phyloP scores from a whole-genome alignment of 2,797 vertebrate species.

The Rhinichthys osculus region DNA sequence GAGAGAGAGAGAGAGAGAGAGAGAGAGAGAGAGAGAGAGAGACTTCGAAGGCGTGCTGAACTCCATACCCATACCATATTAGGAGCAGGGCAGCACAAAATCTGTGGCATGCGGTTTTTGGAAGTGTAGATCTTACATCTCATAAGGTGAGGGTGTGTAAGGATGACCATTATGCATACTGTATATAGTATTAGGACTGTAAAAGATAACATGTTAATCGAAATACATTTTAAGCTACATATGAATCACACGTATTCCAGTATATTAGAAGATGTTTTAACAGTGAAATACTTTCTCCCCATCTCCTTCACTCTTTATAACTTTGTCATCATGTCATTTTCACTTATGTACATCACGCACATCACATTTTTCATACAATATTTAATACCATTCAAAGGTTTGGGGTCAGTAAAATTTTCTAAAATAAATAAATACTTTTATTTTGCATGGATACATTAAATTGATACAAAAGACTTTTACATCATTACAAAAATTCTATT shows the following conservation, averaged over 20 bases:
- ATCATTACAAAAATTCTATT: too few relatives aligned
- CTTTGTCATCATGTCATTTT: not conserved
- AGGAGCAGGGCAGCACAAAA: not conserved
- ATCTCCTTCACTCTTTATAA: not conserved
- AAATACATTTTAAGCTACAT: not conserved
- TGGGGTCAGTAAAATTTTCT: too few relatives aligned
- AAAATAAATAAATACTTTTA: too few relatives aligned
- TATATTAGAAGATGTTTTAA: not conserved
- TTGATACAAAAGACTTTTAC: too few relatives aligned
- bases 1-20: not conserved
- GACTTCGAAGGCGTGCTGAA: not conserved
- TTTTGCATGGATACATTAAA: not conserved
- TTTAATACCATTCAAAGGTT: too few relatives aligned
- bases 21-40: not conserved
- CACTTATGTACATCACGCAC: too few relatives aligned
- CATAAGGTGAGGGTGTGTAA: not conserved
- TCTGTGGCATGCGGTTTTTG: not conserved
- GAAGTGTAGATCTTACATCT: not conserved
- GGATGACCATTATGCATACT: not conserved
- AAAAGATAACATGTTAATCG: not conserved
- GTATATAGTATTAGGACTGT: not conserved
- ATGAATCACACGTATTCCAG: not conserved
- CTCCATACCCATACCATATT: constrained; percentile 14
- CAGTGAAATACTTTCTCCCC: not conserved
- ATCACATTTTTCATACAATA: not conserved